A percentile compares a stretch with the other conserved stretches of the same genome.
phyloP scores from a whole-genome alignment of 2,888 invertebrate genomes.

The Dione juno region DNA sequence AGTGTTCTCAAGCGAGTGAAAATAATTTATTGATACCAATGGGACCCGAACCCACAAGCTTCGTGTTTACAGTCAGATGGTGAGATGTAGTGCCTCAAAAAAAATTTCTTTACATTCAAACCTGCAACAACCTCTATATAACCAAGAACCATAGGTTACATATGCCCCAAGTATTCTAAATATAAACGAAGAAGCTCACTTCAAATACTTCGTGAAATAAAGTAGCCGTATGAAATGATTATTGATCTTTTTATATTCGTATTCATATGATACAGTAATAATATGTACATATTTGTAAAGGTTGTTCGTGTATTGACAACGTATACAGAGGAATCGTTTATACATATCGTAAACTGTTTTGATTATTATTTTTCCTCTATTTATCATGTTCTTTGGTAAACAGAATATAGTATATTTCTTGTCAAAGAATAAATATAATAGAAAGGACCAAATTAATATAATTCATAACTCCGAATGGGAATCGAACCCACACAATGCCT shows the following conservation, averaged over 20 bases:
- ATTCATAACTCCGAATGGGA: neutral
- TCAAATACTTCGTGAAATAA: constrained; percentile 11
- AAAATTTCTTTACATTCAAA: too few relatives aligned
- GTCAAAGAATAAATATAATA: neutral
- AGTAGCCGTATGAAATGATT: constrained; percentile 8
- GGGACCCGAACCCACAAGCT: too few relatives aligned
- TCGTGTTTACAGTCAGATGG: too few relatives aligned
- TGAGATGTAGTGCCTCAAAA: too few relatives aligned
- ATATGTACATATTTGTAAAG: constrained; percentile 72
- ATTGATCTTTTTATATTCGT: constrained; percentile 30
- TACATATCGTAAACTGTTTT: constrained; percentile 40
- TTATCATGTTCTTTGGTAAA: neutral
- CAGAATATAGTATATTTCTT: neutral
- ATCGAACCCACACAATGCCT: neutral
- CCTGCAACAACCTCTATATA: neutral
- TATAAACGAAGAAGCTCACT: neutral
- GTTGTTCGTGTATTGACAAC: constrained; percentile 50
- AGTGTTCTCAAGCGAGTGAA: too few relatives aligned
- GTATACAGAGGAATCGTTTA: constrained; percentile 40
- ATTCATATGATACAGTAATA: constrained; percentile 61
- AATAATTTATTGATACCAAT: too few relatives aligned
- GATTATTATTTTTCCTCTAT: constrained; percentile 27
- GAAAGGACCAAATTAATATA: neutral
- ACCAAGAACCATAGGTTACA: too few relatives aligned
- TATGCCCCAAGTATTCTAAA: neutral